Conservation (phyloP, 2,113 vertebrate genomes). For the Carlito syrichta region DNA sequence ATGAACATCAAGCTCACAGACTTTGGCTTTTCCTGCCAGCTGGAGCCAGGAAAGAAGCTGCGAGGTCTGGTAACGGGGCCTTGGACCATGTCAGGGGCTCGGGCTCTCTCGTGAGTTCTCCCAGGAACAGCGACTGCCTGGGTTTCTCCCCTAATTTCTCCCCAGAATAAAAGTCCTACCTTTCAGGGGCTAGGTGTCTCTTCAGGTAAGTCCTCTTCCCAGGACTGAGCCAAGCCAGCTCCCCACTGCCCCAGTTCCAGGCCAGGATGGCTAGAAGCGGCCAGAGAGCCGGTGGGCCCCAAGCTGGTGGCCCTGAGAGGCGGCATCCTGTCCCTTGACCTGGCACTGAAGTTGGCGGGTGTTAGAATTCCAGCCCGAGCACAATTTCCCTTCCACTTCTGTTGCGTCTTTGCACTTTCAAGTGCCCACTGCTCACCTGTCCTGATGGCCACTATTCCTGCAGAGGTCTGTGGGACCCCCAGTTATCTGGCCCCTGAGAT, state of each 20-base stretch:
- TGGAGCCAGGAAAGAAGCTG: slow-evolving; percentile 85
- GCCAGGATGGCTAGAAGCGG: background rate
- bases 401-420: background rate
- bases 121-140: background rate
- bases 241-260: background rate
- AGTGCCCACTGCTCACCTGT: background rate
- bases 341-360: background rate
- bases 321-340: background rate
- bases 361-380: background rate
- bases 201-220: background rate
- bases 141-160: background rate
- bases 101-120: background rate
- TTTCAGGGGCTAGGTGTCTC: background rate
- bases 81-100: background rate
- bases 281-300: background rate
- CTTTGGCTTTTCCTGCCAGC: slow-evolving; percentile 95
- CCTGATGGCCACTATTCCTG: background rate
- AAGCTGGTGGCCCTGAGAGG: background rate
- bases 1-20: slow-evolving; percentile 98
- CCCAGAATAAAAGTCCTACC: background rate
- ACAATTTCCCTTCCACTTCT: background rate
- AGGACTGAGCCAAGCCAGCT: background rate
- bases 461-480: slow-evolving; percentile 97
- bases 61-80: slow-evolving; percentile 82
- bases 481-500: slow-evolving; percentile 97